Evolutionary conservation across 23 tunicate genomes (phyloP), one percentile per base, ranked within the genome.

Genomic region (Pegea sp.): DNA sequence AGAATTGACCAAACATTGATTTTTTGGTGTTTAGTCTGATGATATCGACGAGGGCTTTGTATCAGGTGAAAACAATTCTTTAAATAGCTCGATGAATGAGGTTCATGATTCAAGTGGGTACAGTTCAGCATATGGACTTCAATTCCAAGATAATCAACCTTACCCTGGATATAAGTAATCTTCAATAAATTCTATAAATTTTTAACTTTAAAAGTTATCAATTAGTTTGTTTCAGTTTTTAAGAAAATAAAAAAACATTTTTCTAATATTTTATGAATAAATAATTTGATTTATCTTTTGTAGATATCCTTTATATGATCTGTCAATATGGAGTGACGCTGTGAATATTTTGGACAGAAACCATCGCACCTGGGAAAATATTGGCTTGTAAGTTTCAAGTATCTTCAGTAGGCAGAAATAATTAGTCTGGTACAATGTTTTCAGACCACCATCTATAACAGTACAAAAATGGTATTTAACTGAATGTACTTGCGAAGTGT

Each of bases 321-420:
- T 76, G 26, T 7, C 27, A 21, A 57, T 60, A 23, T 77, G 90
- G 88, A 31, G 44, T 38, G 42, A 69, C 6, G 31, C 60, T 24
- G 44, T 60, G 67, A 58, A 56, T 3, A 29, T 48, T 6, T 52
- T 53, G 26, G 21, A 30, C 7, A 24, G 48, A 26, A 30, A 61
- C 13, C 59, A 69, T 49, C n/a, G 71, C 13, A 63, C 67, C n/a
- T 77, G 90, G 90, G 90, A 77, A 58, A 77, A 67, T 0, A 34
- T 69, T 58, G 71, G 71, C 0, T 23, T 19, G 72, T 74, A 53
- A 42, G 72, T 60, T 26, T 3, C 11, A 20, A n/a, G 0, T 1
- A n/a, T 42, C n/a, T 20, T 8, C 44, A n/a, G 22, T 52, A n/a
- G n/a, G n/a, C n/a, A n/a, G n/a, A 38, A 38, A 16, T 38, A 38